These are phyloP conservation scores for Colinus virginianus DNA, from an alignment of 2,113 vertebrate species.

Conservation along the genomic window DNA sequence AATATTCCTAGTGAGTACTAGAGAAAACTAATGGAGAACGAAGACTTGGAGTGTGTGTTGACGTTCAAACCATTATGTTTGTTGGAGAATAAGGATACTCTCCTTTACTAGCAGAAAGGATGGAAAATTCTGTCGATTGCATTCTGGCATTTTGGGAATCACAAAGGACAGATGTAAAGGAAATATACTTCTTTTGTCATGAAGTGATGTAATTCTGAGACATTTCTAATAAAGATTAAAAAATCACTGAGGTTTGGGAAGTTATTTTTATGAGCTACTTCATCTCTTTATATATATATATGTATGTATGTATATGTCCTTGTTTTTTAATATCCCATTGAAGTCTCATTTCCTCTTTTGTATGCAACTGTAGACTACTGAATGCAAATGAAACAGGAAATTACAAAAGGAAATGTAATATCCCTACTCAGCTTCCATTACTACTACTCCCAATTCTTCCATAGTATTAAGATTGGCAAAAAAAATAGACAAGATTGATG, in stretches of 20 bases:
- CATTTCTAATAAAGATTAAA: conserved; percentile 4
- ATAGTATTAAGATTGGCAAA: background rate
- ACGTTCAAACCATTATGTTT: background rate
- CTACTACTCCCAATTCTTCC: background rate
- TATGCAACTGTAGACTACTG: background rate
- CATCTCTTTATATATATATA: background rate
- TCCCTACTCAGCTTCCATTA: background rate
- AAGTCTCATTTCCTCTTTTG: background rate
- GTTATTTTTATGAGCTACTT: background rate
- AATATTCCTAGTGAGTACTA: background rate
- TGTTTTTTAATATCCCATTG: conserved; percentile 18
- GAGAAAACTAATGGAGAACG: background rate
- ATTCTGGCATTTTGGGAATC: background rate
- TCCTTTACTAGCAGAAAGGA: background rate
- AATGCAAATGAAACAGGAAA: conserved; percentile 33
- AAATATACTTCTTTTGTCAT: background rate
- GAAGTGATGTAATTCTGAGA: background rate
- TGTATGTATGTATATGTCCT: background rate
- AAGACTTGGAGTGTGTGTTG: background rate
- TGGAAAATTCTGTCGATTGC: background rate
- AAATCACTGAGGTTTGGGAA: background rate
- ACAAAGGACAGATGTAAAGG: background rate
- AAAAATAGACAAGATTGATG: conserved; percentile 30
- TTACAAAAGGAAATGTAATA: conserved; percentile 35
- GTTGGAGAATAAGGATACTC: background rate